These are phyloP conservation scores for Ormyrus rosae DNA, from an alignment of 2,888 invertebrate species.

Conservation along the genomic window DNA sequence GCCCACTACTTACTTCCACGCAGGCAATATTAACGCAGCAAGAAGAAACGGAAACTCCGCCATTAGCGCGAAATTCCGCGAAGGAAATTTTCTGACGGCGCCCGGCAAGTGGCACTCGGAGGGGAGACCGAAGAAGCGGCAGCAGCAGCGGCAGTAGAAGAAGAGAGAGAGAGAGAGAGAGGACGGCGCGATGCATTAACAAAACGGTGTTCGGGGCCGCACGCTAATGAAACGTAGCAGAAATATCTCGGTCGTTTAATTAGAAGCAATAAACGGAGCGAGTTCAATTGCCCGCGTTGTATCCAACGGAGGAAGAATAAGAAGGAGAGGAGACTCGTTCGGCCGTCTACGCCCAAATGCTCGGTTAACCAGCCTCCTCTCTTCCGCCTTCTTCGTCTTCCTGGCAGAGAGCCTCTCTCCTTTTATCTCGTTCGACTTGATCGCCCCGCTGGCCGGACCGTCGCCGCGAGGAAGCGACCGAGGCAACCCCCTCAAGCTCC, in stretches of 20 bases:
- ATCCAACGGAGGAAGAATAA: conserved; percentile 25
- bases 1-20: not conserved
- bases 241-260: conserved; percentile 74
- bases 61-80: conserved; percentile 15
- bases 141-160: too few relatives aligned
- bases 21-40: not conserved
- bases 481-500: conserved; percentile 44
- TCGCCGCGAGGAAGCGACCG: conserved; percentile 40
- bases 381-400: conserved; percentile 63
- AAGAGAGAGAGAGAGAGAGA: not conserved
- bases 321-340: conserved; percentile 7
- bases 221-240: conserved; percentile 73
- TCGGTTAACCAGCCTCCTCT: conserved; percentile 31
- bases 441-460: not conserved
- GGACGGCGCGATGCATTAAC: conserved; percentile 64
- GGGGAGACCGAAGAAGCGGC: too few relatives aligned
- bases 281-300: conserved; percentile 69
- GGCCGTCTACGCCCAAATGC: conserved; percentile 12
- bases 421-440: conserved; percentile 45
- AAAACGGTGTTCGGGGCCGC: conserved; percentile 61
- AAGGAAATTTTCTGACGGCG: conserved; percentile 33
- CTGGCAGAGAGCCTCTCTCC: not conserved
- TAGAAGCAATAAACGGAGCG: conserved; percentile 73
- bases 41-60: conserved; percentile 12
- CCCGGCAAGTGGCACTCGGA: too few relatives aligned